Conservation (phyloP, 2,888 invertebrate genomes). For the Drosophila nr. fundita region DNA sequence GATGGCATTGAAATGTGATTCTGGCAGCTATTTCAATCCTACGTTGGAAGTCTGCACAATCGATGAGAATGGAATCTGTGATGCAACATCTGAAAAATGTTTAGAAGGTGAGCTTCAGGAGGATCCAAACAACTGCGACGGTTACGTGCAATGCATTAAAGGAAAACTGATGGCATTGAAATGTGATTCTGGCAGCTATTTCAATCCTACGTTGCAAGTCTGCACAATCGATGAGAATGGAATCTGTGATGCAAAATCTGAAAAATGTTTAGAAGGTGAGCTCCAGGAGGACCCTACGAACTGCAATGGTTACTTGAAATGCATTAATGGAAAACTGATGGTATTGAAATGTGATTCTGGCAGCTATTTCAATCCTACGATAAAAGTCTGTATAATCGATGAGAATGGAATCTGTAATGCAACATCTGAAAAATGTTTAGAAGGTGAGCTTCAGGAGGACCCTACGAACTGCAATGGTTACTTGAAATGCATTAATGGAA, state of each 20-base stretch:
- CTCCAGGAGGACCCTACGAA: not conserved
- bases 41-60: slow-evolving; percentile 17
- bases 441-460: no score
- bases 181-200: slow-evolving; percentile 17
- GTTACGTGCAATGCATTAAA: slow-evolving; percentile 16
- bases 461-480: no score
- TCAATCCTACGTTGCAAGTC: not conserved
- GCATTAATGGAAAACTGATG: slow-evolving; percentile 16
- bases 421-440: no score
- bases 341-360: not conserved
- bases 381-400: no score
- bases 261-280: slow-evolving; percentile 7
- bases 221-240: slow-evolving; percentile 20
- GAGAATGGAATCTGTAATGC: no score
- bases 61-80: slow-evolving; percentile 35
- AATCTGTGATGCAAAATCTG: not conserved
- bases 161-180: not conserved
- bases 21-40: slow-evolving; percentile 42
- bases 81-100: not conserved
- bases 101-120: not conserved
- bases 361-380: not conserved
- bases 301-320: not conserved
- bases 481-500: slow-evolving; percentile 6
- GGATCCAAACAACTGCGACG: slow-evolving; percentile 1
- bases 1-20: slow-evolving; percentile 14